Percentiles rank a stretch among this genome's conserved stretches.
phyloP scores from a whole-genome alignment of 2,888 invertebrate species.

The Conchocele bisecta region DNA sequence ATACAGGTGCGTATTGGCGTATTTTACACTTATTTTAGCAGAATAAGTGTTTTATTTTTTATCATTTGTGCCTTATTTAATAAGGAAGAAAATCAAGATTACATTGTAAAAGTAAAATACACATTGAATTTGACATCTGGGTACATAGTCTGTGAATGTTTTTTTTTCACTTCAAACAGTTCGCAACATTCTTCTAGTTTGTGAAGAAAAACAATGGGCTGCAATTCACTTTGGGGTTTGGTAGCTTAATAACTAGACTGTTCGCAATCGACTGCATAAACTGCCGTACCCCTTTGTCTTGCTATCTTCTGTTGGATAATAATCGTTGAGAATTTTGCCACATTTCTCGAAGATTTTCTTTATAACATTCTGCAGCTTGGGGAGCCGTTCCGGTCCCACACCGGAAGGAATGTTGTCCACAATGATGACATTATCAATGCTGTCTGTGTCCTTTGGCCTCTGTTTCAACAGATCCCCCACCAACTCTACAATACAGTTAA shows the following conservation, averaged over 20 bases:
- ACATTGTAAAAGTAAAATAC: too few species aligned
- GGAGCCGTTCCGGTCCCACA: slow-evolving; percentile 94
- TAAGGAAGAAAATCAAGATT: too few species aligned
- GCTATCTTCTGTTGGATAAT: slow-evolving; percentile 93
- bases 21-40: too few species aligned
- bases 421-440: slow-evolving; percentile 97
- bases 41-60: too few species aligned
- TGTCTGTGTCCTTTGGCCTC: slow-evolving; percentile 97
- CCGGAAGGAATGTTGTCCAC: slow-evolving; percentile 98
- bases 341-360: slow-evolving; percentile 95
- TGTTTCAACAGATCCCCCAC: slow-evolving; percentile 94
- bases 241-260: too few species aligned
- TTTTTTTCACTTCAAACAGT: not conserved
- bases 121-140: too few species aligned
- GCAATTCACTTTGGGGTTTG: too few species aligned
- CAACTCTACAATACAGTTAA: slow-evolving; percentile 95
- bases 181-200: too few species aligned
- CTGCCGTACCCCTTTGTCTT: slow-evolving; percentile 91
- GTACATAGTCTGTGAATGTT: not conserved
- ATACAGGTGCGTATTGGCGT: too few species aligned
- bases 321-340: slow-evolving; percentile 92
- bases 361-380: slow-evolving; percentile 95
- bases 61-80: too few species aligned
- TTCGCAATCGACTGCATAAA: too few species aligned
- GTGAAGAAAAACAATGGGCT: too few species aligned